Evolutionary conservation across 2,113 vertebrate genomes (phyloP).

Genomic region (Salminus brasiliensis): DNA sequence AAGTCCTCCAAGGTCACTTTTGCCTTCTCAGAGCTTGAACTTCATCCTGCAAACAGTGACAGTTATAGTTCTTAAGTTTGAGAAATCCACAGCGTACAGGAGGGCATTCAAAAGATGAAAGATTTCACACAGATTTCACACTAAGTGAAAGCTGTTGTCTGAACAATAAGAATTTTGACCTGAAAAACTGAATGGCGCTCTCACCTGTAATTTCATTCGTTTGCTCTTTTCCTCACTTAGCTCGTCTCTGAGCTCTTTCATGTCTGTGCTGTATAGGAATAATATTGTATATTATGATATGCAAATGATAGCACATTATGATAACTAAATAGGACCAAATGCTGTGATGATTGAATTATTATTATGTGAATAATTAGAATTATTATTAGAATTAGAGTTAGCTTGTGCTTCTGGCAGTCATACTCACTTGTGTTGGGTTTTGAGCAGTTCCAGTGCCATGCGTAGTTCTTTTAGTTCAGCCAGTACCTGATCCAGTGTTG

Average conservation of each 20-base stretch:
- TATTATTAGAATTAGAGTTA: not conserved
- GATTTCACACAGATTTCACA: no score
- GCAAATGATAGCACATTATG: not conserved
- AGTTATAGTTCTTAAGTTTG: no score
- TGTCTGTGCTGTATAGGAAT: conserved; percentile 69
- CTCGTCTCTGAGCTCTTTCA: conserved; percentile 78
- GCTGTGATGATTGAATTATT: not conserved
- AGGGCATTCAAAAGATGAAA: no score
- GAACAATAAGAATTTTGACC: not conserved
- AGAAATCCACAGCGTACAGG: no score
- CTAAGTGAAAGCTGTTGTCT: not conserved
- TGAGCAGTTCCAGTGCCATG: conserved; percentile 72
- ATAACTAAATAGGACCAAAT: not conserved
- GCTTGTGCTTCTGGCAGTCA: not conserved
- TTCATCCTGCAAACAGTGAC: conserved; percentile 66
- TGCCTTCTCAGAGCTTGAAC: conserved; percentile 64
- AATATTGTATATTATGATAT: conserved; percentile 30
- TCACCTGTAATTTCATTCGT: conserved; percentile 70
- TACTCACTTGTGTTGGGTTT: conserved; percentile 71
- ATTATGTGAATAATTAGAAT: no score
- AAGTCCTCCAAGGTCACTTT: conserved; percentile 43
- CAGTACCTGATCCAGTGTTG: conserved; percentile 62
- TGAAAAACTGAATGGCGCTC: not conserved
- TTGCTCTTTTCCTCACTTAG: conserved; percentile 71
- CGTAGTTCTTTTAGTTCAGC: conserved; percentile 73